Evolutionary conservation across 1,140 invertebrate species (phyloP), one percentile per base, ranked within the genome.

Genomic region (Neotoxoptera formosana): DNA sequence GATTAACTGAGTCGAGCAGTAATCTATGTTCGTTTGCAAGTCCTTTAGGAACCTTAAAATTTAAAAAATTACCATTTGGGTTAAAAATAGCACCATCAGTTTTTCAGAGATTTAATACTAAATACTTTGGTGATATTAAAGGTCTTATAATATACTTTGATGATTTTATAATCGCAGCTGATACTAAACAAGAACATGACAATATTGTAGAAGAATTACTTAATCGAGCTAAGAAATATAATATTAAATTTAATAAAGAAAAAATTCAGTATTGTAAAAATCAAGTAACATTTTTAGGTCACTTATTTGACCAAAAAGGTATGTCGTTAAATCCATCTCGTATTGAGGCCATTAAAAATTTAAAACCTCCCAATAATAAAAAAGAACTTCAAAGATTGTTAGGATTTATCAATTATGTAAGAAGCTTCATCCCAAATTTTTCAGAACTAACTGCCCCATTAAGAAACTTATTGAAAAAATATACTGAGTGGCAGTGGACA

Each of bases 331-430:
- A 96, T 93, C 94, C 94, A 17, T 94, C 94, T 17, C 95, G 95
- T 93, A 93, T 95, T 7, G 93, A 94, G 2, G 95, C 95, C 45
- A 95, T 96, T 14, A 51, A 94, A 89, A 94, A 95, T 48, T 88
- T 95, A 8, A 94, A 94, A 76, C 90, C 53, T 41, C n/a, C n/a
- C n/a, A 94, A 92, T 60, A 95, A 94, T 94, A 94, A 94, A 41
- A 94, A 94, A 94, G 94, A 95, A 93, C 93, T 95, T 1, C 94
- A 95, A 94, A 94, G 94, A 47, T 94, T 95, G 34, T 87, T 96
- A 30, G 95, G 95, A 30, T 95, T 95, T 94, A 91, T 95, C 6
- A 95, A 95, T 94, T 95, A 95, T 94, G 93, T 95, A 93, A 93
- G 91, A 56, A 92, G 94, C 93, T 95, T 95, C 94, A 95, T 95